Conservation (phyloP, 2,797 vertebrate species). For the Heterohyrax brucei region DNA sequence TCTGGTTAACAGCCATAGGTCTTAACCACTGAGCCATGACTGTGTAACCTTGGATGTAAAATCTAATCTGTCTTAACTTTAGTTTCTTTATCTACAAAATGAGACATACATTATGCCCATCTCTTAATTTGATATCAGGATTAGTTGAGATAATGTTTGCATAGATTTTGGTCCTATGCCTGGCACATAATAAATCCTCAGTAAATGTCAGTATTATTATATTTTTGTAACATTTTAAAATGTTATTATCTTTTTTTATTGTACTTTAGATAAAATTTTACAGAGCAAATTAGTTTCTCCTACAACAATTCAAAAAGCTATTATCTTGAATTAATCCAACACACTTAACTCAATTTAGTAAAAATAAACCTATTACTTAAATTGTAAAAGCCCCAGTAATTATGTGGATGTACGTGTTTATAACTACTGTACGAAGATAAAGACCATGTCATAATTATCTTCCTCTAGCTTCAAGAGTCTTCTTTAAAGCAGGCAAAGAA, state of each 20-base stretch:
- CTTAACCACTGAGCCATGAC: no score
- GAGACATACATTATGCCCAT: background rate
- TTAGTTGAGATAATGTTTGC: slow-evolving; percentile 58
- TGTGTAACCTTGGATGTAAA: background rate
- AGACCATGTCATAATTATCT: slow-evolving; percentile 54
- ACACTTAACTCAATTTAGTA: slow-evolving; percentile 68
- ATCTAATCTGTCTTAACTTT: slow-evolving; percentile 37
- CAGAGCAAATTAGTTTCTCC: no score
- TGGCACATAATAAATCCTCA: slow-evolving; percentile 2
- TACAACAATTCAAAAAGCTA: background rate
- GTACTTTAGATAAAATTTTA: no score
- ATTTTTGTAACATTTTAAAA: slow-evolving; percentile 47
- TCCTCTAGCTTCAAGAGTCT: slow-evolving; percentile 31
- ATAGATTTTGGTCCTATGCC: slow-evolving; percentile 35
- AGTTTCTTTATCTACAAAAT: slow-evolving; percentile 56
- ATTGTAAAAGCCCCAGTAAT: slow-evolving; percentile 48
- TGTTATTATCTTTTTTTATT: slow-evolving; percentile 34
- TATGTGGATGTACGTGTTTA: background rate
- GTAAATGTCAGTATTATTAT: slow-evolving; percentile 37
- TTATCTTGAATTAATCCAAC: slow-evolving; percentile 73
- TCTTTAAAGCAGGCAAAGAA: slow-evolving; percentile 24
- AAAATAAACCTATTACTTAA: slow-evolving; percentile 67
- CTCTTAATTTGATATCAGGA: background rate
- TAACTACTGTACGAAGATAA: slow-evolving; percentile 17
- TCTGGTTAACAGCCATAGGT: no score